These are phyloP conservation scores for Emmelina monodactyla DNA, from an alignment of 2,888 invertebrate species.

Conservation along the genomic window DNA sequence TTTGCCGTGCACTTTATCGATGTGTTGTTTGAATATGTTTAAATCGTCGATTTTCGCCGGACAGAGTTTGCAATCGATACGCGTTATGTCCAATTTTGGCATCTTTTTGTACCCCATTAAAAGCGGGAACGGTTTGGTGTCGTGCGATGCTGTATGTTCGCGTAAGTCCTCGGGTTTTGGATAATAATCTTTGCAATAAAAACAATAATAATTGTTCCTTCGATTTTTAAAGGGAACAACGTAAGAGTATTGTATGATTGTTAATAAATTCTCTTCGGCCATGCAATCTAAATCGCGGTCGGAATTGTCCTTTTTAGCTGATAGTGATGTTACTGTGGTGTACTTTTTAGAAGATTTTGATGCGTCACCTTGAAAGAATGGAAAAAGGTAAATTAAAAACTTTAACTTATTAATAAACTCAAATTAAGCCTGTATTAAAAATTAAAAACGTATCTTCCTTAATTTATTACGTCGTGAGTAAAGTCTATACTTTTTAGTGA, in stretches of 20 bases:
- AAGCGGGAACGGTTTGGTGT: conserved; percentile 49
- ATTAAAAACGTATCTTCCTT: too few relatives aligned
- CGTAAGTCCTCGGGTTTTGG: conserved; percentile 50
- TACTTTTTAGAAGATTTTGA: too few relatives aligned
- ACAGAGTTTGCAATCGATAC: conserved; percentile 49
- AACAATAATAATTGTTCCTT: conserved; percentile 52
- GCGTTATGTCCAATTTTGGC: conserved; percentile 50
- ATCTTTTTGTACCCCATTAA: conserved; percentile 54
- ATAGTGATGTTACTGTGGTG: too few relatives aligned
- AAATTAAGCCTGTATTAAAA: too few relatives aligned
- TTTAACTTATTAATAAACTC: too few relatives aligned
- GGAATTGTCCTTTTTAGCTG: conserved; percentile 25
- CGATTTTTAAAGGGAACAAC: conserved; percentile 54
- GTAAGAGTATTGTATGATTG: conserved; percentile 50
- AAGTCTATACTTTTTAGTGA: too few relatives aligned
- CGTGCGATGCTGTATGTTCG: conserved; percentile 46
- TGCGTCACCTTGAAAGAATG: too few relatives aligned
- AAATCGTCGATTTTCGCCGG: conserved; percentile 39
- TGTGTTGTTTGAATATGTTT: conserved; percentile 40
- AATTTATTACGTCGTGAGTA: too few relatives aligned
- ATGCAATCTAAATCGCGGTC: conserved; percentile 51
- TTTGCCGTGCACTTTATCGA: conserved; percentile 42
- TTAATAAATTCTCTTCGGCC: conserved; percentile 50
- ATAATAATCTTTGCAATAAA: conserved; percentile 54
- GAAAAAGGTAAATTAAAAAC: too few relatives aligned